Evolutionary conservation across 1,140 invertebrate species (phyloP).

Genomic region (Chrysomallon squamiferum): DNA sequence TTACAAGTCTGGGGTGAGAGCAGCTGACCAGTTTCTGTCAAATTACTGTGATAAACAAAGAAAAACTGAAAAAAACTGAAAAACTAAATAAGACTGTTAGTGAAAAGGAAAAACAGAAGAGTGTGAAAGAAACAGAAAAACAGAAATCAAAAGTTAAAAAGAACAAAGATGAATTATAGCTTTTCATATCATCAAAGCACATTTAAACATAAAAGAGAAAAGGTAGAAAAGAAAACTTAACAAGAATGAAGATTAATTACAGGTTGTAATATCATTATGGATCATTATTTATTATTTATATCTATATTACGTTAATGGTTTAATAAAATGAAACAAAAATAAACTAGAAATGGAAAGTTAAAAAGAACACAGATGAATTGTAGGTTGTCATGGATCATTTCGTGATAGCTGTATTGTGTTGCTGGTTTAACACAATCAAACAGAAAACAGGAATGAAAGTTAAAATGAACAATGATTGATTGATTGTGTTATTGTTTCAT

Average conservation of each 20-base stretch:
- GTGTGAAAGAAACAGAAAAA: slow-evolving; percentile 5
- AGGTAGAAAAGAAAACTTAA: too few species aligned
- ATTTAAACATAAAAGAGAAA: too few species aligned
- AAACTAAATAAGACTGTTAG: slow-evolving; percentile 12
- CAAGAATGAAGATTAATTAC: too few species aligned
- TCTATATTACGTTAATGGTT: too few species aligned
- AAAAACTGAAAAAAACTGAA: slow-evolving; percentile 12
- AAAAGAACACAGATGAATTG: slow-evolving; percentile 10
- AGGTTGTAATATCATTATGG: too few species aligned
- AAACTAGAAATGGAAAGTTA: background rate
- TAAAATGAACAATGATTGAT: background rate
- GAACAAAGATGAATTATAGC: slow-evolving; percentile 12
- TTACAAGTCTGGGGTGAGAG: slow-evolving; percentile 39
- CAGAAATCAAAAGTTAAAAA: background rate
- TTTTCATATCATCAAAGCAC: too few species aligned
- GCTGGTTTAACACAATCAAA: too few species aligned
- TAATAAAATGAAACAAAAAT: too few species aligned
- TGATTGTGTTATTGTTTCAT: too few species aligned
- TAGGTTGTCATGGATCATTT: too few species aligned
- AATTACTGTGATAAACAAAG: slow-evolving; percentile 19
- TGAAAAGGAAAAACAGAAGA: slow-evolving; percentile 8
- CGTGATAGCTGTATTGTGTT: too few species aligned
- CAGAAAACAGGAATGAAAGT: background rate
- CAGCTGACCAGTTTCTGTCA: slow-evolving; percentile 31
- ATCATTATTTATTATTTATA: too few species aligned